Evolutionary conservation across 2,888 invertebrate genomes (phyloP).

Genomic region (Tachystola acroxantha): DNA sequence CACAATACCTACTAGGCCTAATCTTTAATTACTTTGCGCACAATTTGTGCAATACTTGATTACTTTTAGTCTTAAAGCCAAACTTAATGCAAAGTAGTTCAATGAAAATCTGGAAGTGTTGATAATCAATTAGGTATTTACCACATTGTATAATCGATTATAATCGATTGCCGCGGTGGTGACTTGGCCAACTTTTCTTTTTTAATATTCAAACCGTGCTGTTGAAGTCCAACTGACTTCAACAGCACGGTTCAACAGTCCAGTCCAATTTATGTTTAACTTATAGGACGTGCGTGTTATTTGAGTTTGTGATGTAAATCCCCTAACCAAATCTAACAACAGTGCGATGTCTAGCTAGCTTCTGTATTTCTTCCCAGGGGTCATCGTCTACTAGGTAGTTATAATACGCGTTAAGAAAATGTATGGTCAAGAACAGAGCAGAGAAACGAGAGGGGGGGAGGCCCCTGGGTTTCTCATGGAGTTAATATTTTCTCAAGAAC

Average conservation of each 20-base stretch:
- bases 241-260: too few species aligned
- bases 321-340: too few species aligned
- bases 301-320: not conserved
- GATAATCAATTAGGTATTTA: conserved; percentile 7
- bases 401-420: too few species aligned
- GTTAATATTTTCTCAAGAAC: too few species aligned
- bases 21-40: not conserved
- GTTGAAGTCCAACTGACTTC: too few species aligned
- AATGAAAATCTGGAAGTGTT: not conserved
- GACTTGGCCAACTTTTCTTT: conserved; percentile 39
- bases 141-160: conserved; percentile 44
- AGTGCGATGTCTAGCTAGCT: too few species aligned
- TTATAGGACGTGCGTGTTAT: not conserved
- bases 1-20: not conserved
- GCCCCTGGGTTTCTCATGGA: too few species aligned
- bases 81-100: not conserved
- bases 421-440: too few species aligned
- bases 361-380: too few species aligned
- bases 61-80: not conserved
- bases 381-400: too few species aligned
- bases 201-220: conserved; percentile 20
- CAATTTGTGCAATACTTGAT: not conserved
- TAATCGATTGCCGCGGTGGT: conserved; percentile 32
- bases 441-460: too few species aligned
- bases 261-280: not conserved